These are phyloP conservation scores for Python bivittatus DNA, from an alignment of 2,113 vertebrate species.

Conservation along the genomic window DNA sequence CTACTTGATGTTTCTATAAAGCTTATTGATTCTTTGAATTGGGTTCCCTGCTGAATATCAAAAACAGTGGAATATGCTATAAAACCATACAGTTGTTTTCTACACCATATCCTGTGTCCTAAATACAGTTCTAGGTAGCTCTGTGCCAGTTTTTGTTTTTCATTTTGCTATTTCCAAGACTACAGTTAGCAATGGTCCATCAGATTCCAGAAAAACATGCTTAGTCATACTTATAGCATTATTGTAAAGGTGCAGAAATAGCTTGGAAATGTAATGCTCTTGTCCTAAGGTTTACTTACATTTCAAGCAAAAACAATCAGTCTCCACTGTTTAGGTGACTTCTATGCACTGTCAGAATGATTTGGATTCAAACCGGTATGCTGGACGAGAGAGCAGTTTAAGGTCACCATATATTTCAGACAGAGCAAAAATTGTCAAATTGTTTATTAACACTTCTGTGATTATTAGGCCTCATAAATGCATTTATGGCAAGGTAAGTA, in stretches of 20 bases:
- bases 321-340: neutral
- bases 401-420: neutral
- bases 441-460: neutral
- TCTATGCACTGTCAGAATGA: neutral
- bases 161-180: neutral
- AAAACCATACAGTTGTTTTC: neutral
- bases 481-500: neutral
- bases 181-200: neutral
- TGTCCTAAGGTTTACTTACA: neutral
- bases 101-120: neutral
- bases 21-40: neutral
- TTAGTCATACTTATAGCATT: neutral
- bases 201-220: neutral
- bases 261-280: neutral
- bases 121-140: neutral
- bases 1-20: neutral
- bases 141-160: neutral
- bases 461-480: neutral
- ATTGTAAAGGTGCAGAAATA: neutral
- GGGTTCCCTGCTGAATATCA: neutral
- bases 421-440: neutral
- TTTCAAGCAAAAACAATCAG: neutral
- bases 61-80: neutral
- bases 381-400: neutral
- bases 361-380: neutral